Percentiles rank a stretch among this genome's conserved stretches.
phyloP scores from a whole-genome alignment of 2,113 vertebrate genomes.

The Urocitellus parryii region DNA sequence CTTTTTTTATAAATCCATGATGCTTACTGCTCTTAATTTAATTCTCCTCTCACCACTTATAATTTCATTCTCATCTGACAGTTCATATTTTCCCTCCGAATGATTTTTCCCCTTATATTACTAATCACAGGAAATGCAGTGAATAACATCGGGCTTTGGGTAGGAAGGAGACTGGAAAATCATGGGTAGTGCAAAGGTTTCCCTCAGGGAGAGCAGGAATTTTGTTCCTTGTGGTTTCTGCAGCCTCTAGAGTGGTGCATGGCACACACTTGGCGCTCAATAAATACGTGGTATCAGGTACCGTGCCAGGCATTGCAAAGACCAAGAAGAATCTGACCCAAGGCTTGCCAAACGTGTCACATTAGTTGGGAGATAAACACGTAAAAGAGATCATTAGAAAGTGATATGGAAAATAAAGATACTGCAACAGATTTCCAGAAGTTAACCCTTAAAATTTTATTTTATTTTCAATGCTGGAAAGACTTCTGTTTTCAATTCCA shows the following conservation, averaged over 20 bases:
- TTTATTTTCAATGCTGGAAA: constrained; percentile 44
- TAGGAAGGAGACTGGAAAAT: constrained; percentile 31
- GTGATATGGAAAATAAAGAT: not conserved
- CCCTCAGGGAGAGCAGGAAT: not conserved
- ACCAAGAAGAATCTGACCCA: not conserved
- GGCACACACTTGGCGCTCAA: constrained; percentile 11
- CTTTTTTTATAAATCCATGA: constrained; percentile 85
- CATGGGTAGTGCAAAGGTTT: not conserved
- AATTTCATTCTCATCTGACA: constrained; percentile 84
- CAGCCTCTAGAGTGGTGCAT: not conserved
- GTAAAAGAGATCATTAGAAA: constrained; percentile 49
- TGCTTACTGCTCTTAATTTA: constrained; percentile 85
- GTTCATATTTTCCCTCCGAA: constrained; percentile 83
- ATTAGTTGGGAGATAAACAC: constrained; percentile 4
- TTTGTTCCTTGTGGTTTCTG: not conserved
- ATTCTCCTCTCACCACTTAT: constrained; percentile 84
- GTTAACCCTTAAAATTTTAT: not conserved
- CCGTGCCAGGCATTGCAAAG: not conserved
- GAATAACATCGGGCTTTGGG: constrained; percentile 40
- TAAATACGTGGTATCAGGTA: not conserved
- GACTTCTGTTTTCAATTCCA: not conserved
- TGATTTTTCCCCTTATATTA: constrained; percentile 69
- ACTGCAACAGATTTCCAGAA: not conserved
- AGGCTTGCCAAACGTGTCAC: not conserved
- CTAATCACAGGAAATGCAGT: constrained; percentile 75